Conservation (phyloP, 2,113 vertebrate species). For the Strigops habroptila region DNA sequence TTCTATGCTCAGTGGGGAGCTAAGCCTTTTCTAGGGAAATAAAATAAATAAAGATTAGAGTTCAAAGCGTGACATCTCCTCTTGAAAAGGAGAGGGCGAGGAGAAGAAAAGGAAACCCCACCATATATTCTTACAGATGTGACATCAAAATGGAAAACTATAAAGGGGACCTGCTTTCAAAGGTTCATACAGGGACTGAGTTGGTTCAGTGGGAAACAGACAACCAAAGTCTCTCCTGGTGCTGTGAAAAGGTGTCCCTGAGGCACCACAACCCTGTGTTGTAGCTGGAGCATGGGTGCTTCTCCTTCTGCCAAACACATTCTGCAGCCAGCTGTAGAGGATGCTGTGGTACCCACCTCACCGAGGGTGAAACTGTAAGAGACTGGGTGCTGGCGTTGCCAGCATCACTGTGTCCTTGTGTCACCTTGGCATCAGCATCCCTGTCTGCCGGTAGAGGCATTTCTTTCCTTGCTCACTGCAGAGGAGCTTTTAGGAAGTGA, state of each 20-base stretch:
- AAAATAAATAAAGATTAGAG: conserved; percentile 67
- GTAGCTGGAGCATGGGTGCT: background rate
- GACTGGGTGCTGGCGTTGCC: background rate
- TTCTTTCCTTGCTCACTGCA: background rate
- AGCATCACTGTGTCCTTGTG: background rate
- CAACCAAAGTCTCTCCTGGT: background rate
- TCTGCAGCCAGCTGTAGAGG: background rate
- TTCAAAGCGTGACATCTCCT: conserved; percentile 30
- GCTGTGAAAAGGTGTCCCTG: background rate
- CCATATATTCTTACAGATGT: conserved; percentile 55
- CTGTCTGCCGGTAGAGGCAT: background rate
- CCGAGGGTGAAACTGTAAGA: background rate
- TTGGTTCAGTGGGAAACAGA: conserved; percentile 22
- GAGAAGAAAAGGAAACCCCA: background rate
- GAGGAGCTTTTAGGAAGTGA: background rate
- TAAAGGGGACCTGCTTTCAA: conserved; percentile 58
- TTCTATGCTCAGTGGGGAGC: background rate
- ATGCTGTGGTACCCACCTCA: accelerated
- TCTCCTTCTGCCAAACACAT: background rate
- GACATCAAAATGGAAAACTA: conserved; percentile 69
- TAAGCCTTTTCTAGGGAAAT: conserved; percentile 53
- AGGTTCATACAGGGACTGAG: background rate
- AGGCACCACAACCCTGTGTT: background rate
- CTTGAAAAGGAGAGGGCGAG: conserved; percentile 2
- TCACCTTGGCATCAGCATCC: background rate